These are phyloP conservation scores for Bagarius yarrelli DNA, from an alignment of 2,113 vertebrate species.

Conservation along the genomic window DNA sequence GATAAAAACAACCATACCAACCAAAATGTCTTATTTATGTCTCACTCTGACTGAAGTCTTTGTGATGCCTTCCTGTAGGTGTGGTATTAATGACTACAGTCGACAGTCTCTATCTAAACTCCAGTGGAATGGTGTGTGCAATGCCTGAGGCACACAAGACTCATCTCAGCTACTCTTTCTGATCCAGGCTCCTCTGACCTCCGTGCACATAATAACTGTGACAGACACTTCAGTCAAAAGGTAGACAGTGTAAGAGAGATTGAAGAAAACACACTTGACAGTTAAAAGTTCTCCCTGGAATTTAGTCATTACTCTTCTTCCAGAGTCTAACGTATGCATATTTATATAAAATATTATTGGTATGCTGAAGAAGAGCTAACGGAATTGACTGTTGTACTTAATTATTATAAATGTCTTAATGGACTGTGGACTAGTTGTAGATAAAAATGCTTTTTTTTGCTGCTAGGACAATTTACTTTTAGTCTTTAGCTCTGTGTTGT, in stretches of 20 bases:
- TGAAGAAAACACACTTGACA: not conserved
- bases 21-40: not conserved
- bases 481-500: too few relatives aligned
- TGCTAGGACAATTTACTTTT: too few relatives aligned
- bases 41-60: not conserved
- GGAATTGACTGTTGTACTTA: too few relatives aligned
- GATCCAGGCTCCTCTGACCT: conserved; percentile 46
- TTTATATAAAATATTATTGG: too few relatives aligned
- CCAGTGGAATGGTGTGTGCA: conserved; percentile 42
- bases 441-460: not conserved
- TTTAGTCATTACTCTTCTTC: not conserved
- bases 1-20: not conserved
- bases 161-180: conserved; percentile 37
- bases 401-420: too few relatives aligned
- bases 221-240: conserved; percentile 35
- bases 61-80: conserved; percentile 24
- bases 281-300: conserved; percentile 12
- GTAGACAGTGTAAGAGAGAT: conserved; percentile 29
- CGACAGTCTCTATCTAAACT: conserved; percentile 42
- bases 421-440: not conserved
- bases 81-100: conserved; percentile 35
- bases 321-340: too few relatives aligned
- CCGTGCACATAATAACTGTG: conserved; percentile 43
- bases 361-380: too few relatives aligned
- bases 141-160: conserved; percentile 41